These are phyloP conservation scores for Lepas anatifera DNA, from an alignment of 2,888 invertebrate genomes.

Conservation along the genomic window DNA sequence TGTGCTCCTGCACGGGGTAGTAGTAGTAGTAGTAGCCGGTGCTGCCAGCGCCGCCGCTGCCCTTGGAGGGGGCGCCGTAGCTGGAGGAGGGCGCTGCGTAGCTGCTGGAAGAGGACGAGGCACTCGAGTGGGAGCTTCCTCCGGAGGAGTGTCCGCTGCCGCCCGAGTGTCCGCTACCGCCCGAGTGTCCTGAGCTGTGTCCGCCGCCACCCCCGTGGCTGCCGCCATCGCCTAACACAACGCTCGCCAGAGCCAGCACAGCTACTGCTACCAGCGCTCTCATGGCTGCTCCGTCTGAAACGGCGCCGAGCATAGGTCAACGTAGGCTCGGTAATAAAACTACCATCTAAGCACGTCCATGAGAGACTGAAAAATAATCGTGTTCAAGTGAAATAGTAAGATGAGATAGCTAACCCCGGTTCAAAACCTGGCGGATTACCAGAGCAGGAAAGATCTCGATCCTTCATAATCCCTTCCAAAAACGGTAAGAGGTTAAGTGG, in stretches of 20 bases:
- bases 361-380: too few relatives aligned
- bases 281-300: background rate
- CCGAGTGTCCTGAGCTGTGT: background rate
- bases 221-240: background rate
- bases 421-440: too few relatives aligned
- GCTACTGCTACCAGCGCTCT: background rate
- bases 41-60: background rate
- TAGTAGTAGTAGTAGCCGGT: constrained; percentile 15
- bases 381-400: too few relatives aligned
- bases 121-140: background rate
- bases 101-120: background rate
- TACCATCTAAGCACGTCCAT: too few relatives aligned
- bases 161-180: background rate
- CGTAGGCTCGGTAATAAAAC: too few relatives aligned
- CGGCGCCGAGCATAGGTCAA: background rate
- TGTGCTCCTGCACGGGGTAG: constrained; percentile 18
- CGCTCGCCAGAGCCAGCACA: background rate
- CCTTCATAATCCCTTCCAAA: too few relatives aligned
- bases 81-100: background rate
- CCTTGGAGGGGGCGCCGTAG: background rate
- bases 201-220: background rate
- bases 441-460: too few relatives aligned
- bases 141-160: background rate
- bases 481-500: too few relatives aligned
- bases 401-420: too few relatives aligned